Conservation (phyloP, 2,888 invertebrate species). For the Aplocera efformata region DNA sequence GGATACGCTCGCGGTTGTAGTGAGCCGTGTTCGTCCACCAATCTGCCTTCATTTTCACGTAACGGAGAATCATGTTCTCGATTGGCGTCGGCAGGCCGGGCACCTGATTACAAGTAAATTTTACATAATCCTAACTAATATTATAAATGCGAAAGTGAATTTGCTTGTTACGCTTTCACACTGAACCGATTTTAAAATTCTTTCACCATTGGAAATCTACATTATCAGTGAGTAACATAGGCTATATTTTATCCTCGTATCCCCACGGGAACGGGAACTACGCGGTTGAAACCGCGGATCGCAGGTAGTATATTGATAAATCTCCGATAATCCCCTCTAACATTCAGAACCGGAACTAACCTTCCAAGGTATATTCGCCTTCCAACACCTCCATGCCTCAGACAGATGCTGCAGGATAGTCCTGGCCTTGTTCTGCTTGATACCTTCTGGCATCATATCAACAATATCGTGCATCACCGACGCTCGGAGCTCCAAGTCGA, state of each 20-base stretch:
- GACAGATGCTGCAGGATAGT: slow-evolving; percentile 99
- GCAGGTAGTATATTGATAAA: background rate
- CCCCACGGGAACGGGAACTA: no score
- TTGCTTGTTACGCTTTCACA: no score
- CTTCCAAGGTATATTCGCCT: slow-evolving; percentile 99
- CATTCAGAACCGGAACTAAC: slow-evolving; percentile 65
- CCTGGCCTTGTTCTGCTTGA: slow-evolving; percentile 99
- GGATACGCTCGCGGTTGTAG: slow-evolving; percentile 98
- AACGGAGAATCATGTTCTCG: slow-evolving; percentile 99
- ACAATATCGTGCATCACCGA: slow-evolving; percentile 99
- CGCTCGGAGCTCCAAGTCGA: slow-evolving; percentile 98
- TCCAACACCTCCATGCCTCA: slow-evolving; percentile 99
- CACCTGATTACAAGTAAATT: slow-evolving; percentile 75
- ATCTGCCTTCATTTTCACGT: slow-evolving; percentile 99
- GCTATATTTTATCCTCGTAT: no score
- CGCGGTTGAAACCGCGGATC: no score
- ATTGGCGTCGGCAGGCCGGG: slow-evolving; percentile 99
- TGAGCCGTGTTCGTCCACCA: slow-evolving; percentile 99
- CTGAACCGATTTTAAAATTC: no score
- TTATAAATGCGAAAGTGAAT: no score
- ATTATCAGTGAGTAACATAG: no score
- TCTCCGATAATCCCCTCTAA: no score
- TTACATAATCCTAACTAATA: no score
- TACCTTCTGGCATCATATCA: slow-evolving; percentile 99
- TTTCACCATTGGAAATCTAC: no score